Evolutionary conservation across 2,797 vertebrate species (phyloP).

Genomic region (Anolis apletophallus): DNA sequence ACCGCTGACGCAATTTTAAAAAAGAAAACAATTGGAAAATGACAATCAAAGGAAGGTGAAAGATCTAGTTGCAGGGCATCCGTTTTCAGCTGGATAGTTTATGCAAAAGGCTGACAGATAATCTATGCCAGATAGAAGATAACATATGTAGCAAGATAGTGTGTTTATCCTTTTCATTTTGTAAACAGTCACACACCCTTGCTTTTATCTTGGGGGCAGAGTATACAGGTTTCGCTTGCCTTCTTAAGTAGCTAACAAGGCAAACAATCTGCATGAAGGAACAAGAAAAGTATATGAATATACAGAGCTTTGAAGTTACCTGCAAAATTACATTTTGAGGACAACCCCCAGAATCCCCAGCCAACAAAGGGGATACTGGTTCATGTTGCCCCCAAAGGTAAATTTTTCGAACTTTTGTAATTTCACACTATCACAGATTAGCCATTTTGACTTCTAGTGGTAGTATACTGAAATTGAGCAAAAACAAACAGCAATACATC

Average conservation of each 20-base stretch:
- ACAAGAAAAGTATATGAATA: not conserved
- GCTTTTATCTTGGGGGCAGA: slow-evolving; percentile 25
- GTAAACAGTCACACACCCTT: slow-evolving; percentile 39
- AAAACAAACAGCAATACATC: too few relatives aligned
- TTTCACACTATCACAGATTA: too few relatives aligned
- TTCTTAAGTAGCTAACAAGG: not conserved
- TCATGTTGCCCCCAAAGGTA: not conserved
- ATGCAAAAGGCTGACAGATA: slow-evolving; percentile 73
- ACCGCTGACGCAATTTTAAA: slow-evolving; percentile 63
- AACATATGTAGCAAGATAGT: not conserved
- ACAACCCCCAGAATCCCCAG: not conserved
- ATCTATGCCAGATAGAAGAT: slow-evolving; percentile 46
- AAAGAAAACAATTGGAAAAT: slow-evolving; percentile 71
- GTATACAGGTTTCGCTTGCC: not conserved
- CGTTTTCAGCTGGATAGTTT: slow-evolving; percentile 71
- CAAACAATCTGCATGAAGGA: not conserved
- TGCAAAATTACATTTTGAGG: not conserved
- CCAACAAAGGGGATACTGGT: not conserved
- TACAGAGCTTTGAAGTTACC: not conserved
- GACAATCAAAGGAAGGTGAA: slow-evolving; percentile 84
- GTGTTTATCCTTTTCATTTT: slow-evolving; percentile 49
- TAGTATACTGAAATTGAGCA: too few relatives aligned
- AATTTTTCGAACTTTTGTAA: not conserved
- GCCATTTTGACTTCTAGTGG: too few relatives aligned
- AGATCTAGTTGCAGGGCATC: slow-evolving; percentile 79